Evolutionary conservation across 2,888 invertebrate species (phyloP).

Genomic region (Atherix ibis): DNA sequence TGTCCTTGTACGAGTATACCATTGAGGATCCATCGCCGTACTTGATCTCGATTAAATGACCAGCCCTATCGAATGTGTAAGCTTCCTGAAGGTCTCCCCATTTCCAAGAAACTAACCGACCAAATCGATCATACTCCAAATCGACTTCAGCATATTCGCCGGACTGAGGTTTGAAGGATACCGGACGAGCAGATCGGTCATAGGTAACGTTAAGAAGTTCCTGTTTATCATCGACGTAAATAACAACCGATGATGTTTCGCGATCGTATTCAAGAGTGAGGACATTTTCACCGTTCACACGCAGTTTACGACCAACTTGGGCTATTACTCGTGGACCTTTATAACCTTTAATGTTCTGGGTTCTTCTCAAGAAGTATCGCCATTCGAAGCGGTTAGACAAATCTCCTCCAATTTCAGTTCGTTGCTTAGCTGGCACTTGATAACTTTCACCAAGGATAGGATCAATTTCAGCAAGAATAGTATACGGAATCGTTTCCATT

Average conservation of each 20-base stretch:
- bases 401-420: constrained; percentile 78
- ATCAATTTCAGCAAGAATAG: constrained; percentile 74
- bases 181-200: constrained; percentile 67
- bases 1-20: constrained; percentile 82
- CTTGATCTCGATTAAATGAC: constrained; percentile 75
- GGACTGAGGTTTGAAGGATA: constrained; percentile 71
- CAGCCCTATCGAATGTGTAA: constrained; percentile 80
- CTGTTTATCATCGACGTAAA: constrained; percentile 74
- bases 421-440: constrained; percentile 80
- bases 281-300: constrained; percentile 84
- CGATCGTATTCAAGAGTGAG: constrained; percentile 83
- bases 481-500: constrained; percentile 82
- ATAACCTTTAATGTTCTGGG: constrained; percentile 41
- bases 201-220: constrained; percentile 76
- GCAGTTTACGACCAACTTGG: constrained; percentile 68
- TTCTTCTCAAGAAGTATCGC: constrained; percentile 76
- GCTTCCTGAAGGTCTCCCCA: constrained; percentile 86
- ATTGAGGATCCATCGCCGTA: constrained; percentile 83
- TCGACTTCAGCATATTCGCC: constrained; percentile 81
- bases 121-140: constrained; percentile 81
- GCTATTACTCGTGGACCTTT: constrained; percentile 42
- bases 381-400: constrained; percentile 88
- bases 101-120: constrained; percentile 75
- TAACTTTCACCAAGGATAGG: constrained; percentile 80
- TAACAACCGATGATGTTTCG: constrained; percentile 69